Percentiles rank a stretch among this genome's conserved stretches.
Evolutionary conservation across 92 coral and sea anemone species (phyloP).

Genomic region (Umimayanthus chanpuru): DNA sequence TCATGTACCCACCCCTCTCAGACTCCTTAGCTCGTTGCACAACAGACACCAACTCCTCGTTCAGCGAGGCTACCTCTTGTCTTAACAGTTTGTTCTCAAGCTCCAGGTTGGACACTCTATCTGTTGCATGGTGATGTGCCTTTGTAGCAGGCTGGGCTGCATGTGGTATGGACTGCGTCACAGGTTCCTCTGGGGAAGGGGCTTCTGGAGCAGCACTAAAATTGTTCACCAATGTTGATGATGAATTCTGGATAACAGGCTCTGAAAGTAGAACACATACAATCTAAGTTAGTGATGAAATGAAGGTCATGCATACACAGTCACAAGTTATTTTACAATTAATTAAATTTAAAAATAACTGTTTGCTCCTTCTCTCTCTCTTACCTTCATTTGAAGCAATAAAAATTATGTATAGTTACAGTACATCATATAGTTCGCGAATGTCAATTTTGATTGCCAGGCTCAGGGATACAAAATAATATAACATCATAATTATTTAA

Average conservation of each 20-base stretch:
- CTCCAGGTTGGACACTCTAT: constrained; percentile 86
- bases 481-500: no score
- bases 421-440: no score
- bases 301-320: no score
- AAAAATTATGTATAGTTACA: no score
- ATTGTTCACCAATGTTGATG: neutral
- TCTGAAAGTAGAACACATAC: constrained; percentile 1
- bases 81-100: constrained; percentile 87
- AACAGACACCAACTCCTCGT: constrained; percentile 91
- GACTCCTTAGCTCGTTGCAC: constrained; percentile 91
- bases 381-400: no score
- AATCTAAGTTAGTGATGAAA: neutral
- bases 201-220: neutral
- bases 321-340: no score
- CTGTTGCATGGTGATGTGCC: constrained; percentile 64
- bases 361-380: no score
- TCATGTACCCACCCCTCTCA: constrained; percentile 71
- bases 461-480: no score
- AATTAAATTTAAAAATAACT: no score
- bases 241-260: constrained; percentile 19
- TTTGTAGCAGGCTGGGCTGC: constrained; percentile 15
- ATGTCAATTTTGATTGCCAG: no score
- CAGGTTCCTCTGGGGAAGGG: constrained; percentile 56
- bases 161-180: constrained; percentile 58
- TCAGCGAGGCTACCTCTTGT: constrained; percentile 89